Evolutionary conservation across 2,113 vertebrate genomes (phyloP), one percentile per base, ranked within the genome.

Genomic region (Chrysochloris asiatica): DNA sequence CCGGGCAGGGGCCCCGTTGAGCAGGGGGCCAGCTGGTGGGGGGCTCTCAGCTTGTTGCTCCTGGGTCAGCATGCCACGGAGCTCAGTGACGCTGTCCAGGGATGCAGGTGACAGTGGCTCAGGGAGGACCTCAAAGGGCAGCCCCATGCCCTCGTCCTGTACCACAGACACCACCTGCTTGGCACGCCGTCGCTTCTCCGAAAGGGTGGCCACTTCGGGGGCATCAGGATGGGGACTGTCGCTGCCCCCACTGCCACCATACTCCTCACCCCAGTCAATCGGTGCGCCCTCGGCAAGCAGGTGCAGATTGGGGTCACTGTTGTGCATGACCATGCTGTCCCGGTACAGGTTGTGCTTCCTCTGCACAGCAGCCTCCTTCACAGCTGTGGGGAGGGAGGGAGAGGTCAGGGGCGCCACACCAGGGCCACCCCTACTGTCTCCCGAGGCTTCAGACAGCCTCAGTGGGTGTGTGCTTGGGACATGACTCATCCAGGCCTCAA

Each of bases 361-460:
- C 98, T 99, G 99, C 90, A 99, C 98, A 0, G 99, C 99, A 0
- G 99, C 99, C 88, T 99, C 99, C 97, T 99, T 99, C 98, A 99
- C 99, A 0, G 99, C 99, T 99, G 97, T 0, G 81, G 87, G 91
- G 2, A 77, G 63, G 67, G 81, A 84, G 91, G 3, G 75, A 61
- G 69, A 3, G 41, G 0, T 8, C 1, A 1, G 3, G 43, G 4
- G 36, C 45, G 0, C 0, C 19, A 0, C 43, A 52, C 8, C 75
- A 52, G 7, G 0, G 7, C 38, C 65, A 36, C 3, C 19, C 3
- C 0, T 5, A 22, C 13, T 61, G 22, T 4, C 22, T 59, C 67
- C 61, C 3, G n/a, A 33, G 52, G 26, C 56, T 33, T 12, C 71
- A 38, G 3, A 8, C 36, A 0, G 86, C 50, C 43, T 4, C 12